Conservation (phyloP, 2,113 vertebrate species). For the Tragelaphus buxtoni region DNA sequence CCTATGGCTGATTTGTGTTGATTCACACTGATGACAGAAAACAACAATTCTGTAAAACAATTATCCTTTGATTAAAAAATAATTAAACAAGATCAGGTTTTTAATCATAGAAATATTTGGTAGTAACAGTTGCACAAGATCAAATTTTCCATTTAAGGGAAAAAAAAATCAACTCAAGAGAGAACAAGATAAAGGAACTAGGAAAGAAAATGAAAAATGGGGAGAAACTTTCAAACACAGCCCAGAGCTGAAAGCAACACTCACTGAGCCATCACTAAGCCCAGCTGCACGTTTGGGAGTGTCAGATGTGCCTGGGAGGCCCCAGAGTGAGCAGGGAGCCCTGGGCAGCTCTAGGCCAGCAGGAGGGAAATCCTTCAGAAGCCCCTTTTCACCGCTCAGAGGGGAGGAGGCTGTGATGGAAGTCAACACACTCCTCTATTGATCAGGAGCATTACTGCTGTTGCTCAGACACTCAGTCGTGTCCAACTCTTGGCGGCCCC, state of each 20-base stretch:
- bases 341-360: not conserved
- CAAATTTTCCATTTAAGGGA: not conserved
- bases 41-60: not conserved
- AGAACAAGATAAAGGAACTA: not conserved
- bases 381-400: not conserved
- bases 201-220: not conserved
- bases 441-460: not conserved
- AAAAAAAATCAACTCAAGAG: not conserved
- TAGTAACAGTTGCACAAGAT: not conserved
- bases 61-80: not conserved
- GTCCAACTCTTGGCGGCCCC: not conserved
- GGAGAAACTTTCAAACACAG: not conserved
- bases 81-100: not conserved
- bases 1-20: not conserved
- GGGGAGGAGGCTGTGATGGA: too few species aligned
- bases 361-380: not conserved
- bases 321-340: not conserved
- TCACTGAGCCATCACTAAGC: not conserved
- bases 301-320: too few species aligned
- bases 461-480: not conserved
- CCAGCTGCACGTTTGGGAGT: not conserved
- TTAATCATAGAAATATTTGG: not conserved
- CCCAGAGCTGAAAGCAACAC: not conserved
- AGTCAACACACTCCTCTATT: not conserved
- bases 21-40: not conserved